phyloP scores from a whole-genome alignment of 2,113 vertebrate genomes.

The Dipodomys ordii region DNA sequence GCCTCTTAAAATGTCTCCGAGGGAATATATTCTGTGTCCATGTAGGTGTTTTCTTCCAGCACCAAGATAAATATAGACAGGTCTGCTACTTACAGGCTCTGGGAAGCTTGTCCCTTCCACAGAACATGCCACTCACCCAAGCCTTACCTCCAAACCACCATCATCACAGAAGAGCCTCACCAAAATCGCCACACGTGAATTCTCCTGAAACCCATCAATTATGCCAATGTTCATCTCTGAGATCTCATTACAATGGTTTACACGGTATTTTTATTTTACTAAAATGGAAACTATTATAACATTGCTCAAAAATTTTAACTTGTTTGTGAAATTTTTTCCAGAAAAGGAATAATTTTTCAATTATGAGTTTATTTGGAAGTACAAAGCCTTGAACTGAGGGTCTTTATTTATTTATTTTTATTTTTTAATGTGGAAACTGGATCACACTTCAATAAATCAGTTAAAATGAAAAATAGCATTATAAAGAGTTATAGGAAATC shows the following conservation, averaged over 20 bases:
- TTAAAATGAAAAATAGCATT: no score
- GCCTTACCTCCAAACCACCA: background rate
- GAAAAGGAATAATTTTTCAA: conserved; percentile 11
- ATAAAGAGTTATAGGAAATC: background rate
- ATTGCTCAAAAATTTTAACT: background rate
- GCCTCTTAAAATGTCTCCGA: conserved; percentile 4
- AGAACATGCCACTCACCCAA: background rate
- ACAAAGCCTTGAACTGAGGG: no score
- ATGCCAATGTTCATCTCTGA: conserved; percentile 27
- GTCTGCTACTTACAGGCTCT: background rate
- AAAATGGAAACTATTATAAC: background rate
- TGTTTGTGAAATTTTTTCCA: background rate
- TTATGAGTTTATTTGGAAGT: background rate
- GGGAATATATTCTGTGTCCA: conserved; percentile 16
- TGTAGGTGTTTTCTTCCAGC: conserved; percentile 21
- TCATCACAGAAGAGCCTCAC: background rate
- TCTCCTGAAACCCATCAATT: background rate
- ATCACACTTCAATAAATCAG: no score
- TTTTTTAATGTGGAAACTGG: no score
- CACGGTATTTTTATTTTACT: conserved; percentile 2
- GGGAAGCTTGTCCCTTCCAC: background rate
- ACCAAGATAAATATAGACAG: conserved; percentile 8
- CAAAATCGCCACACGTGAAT: background rate
- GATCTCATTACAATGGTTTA: background rate
- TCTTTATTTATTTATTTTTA: no score